Percentiles rank a stretch among this genome's conserved stretches.
These are phyloP conservation scores for Scolopax rusticola DNA, from an alignment of 2,797 vertebrate genomes.

Conservation along the genomic window DNA sequence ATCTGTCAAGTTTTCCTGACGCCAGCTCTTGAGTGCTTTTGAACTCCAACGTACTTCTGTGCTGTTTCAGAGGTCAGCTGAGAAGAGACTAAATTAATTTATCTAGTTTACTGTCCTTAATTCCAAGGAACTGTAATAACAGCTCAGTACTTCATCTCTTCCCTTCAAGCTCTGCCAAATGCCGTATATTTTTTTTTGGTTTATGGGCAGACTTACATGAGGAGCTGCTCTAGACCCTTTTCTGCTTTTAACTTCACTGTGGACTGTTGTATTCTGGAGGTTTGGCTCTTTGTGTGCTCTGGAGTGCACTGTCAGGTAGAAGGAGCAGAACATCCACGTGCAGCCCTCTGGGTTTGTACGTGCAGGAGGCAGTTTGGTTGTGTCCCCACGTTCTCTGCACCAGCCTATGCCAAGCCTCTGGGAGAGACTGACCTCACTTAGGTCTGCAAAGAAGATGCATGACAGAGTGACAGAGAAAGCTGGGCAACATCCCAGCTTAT, in stretches of 20 bases:
- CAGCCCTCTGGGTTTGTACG: background rate
- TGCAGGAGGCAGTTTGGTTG: background rate
- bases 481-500: background rate
- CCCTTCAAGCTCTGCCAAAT: background rate
- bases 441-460: background rate
- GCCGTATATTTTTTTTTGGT: rapidly evolving
- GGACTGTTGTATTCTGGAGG: background rate
- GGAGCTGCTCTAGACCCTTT: background rate
- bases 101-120: background rate
- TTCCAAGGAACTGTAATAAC: background rate
- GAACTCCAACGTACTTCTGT: background rate
- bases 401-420: background rate
- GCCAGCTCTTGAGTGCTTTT: background rate
- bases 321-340: background rate
- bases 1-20: background rate
- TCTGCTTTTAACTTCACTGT: background rate
- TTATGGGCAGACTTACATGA: rapidly evolving
- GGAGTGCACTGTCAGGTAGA: background rate
- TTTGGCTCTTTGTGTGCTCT: background rate
- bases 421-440: background rate
- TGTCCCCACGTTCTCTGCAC: background rate
- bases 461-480: background rate
- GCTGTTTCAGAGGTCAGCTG: background rate
- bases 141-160: background rate
- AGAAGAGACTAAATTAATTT: background rate